phyloP scores from a whole-genome alignment of 2,113 vertebrate genomes.

The Piaya cayana region DNA sequence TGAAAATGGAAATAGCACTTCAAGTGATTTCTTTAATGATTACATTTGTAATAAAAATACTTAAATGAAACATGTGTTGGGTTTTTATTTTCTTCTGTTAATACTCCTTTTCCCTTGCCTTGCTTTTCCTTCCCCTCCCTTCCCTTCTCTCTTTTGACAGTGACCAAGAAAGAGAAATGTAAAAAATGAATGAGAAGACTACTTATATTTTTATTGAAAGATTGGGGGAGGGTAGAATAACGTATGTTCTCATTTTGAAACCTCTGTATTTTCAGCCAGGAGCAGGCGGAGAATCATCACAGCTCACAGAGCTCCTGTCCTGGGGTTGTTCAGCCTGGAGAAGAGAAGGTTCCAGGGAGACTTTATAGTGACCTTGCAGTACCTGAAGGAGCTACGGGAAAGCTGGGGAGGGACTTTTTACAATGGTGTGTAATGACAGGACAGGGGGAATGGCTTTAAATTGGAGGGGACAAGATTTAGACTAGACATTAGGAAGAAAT shows the following conservation, averaged over 20 bases:
- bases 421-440: too few relatives aligned
- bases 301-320: not conserved
- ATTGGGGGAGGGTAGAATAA: not conserved
- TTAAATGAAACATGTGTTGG: not conserved
- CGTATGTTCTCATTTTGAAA: not conserved
- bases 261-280: not conserved
- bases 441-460: too few relatives aligned
- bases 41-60: not conserved
- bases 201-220: not conserved
- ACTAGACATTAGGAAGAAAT: too few relatives aligned
- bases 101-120: not conserved
- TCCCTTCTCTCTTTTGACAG: not conserved
- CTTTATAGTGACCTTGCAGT: too few relatives aligned
- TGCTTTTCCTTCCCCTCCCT: not conserved
- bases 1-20: not conserved
- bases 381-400: too few relatives aligned
- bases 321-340: too few relatives aligned
- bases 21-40: not conserved
- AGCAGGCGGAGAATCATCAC: not conserved
- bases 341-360: too few relatives aligned
- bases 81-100: not conserved
- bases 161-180: not conserved
- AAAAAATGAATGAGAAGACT: not conserved
- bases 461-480: too few relatives aligned
- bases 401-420: too few relatives aligned